These are phyloP conservation scores for Lasioglossum lativentre DNA, from an alignment of 2,888 invertebrate genomes.

Conservation along the genomic window DNA sequence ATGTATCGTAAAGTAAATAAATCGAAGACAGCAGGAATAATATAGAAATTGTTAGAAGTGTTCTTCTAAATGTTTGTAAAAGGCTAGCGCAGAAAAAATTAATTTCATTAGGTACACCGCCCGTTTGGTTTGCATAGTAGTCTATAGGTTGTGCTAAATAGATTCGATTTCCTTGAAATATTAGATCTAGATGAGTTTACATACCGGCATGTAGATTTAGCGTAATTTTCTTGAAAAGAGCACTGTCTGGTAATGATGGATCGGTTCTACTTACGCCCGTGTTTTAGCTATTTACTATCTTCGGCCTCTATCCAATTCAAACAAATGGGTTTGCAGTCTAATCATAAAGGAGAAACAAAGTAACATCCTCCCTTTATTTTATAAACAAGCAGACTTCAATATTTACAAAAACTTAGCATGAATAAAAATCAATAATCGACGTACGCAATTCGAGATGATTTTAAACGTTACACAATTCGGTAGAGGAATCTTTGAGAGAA, in stretches of 20 bases:
- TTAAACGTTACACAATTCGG: not conserved
- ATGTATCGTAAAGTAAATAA: not conserved
- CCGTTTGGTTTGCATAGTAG: not conserved
- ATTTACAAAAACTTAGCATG: not conserved
- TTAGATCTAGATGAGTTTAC: not conserved
- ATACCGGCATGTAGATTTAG: not conserved
- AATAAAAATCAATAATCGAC: not conserved
- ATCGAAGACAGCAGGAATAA: not conserved
- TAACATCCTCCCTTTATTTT: not conserved
- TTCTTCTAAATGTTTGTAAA: not conserved
- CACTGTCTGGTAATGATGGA: constrained; percentile 19
- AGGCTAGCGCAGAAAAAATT: not conserved
- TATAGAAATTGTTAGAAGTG: not conserved
- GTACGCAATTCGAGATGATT: not conserved
- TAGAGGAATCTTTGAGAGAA: not conserved
- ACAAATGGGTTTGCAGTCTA: not conserved
- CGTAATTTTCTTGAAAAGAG: not conserved
- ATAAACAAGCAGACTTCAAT: not conserved
- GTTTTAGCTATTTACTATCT: not conserved
- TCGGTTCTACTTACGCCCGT: constrained; percentile 19
- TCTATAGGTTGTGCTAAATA: not conserved
- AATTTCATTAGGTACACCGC: not conserved
- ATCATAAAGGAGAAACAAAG: not conserved
- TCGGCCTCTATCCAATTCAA: not conserved
- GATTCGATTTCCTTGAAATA: not conserved